Evolutionary conservation across 2,797 vertebrate genomes (phyloP).

Genomic region (Epinephelus malabaricus): DNA sequence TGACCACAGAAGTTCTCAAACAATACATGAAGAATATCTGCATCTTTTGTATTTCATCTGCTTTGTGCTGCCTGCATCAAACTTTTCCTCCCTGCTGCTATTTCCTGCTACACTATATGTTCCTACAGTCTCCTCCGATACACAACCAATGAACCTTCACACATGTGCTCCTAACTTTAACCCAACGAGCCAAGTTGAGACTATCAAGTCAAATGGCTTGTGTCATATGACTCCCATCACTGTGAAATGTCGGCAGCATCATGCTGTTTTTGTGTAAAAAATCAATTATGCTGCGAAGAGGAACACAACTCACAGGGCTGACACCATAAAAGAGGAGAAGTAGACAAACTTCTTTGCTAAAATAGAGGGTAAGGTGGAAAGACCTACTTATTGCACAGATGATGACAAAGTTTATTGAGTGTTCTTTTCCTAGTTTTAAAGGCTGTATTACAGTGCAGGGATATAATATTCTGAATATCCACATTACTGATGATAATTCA

Average conservation of each 20-base stretch:
- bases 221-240: slow-evolving; percentile 76
- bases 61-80: neutral
- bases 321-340: slow-evolving; percentile 5
- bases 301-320: slow-evolving; percentile 36
- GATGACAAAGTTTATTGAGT: neutral
- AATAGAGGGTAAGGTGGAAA: neutral
- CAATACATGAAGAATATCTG: neutral
- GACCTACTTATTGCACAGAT: neutral
- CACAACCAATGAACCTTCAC: slow-evolving; percentile 28
- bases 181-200: slow-evolving; percentile 13
- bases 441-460: too few relatives aligned
- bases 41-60: slow-evolving; percentile 4
- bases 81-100: slow-evolving; percentile 1
- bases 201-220: slow-evolving; percentile 62
- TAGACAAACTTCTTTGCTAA: neutral
- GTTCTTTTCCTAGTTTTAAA: too few relatives aligned
- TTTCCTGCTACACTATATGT: slow-evolving; percentile 6
- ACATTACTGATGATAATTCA: too few relatives aligned
- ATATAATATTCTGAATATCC: too few relatives aligned
- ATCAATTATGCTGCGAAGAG: slow-evolving; percentile 60
- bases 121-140: neutral
- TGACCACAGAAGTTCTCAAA: neutral
- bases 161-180: slow-evolving; percentile 44
- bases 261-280: slow-evolving; percentile 58
- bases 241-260: slow-evolving; percentile 51